Conservation (phyloP, 2,888 invertebrate genomes). For the Agrochola litura region DNA sequence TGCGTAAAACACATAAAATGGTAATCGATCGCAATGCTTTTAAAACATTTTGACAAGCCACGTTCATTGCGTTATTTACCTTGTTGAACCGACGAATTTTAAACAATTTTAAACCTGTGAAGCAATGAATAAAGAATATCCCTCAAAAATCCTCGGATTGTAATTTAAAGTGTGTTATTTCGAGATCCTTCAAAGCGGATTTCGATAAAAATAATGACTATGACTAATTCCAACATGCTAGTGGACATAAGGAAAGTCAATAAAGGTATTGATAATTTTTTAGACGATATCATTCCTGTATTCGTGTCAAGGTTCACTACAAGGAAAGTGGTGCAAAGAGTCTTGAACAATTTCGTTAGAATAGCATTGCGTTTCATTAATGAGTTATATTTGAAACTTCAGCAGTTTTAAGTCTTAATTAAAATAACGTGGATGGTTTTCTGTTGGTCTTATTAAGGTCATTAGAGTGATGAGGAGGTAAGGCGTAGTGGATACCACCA, state of each 20-base stretch:
- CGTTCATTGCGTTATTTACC: too few relatives aligned
- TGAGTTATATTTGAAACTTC: slow-evolving; percentile 29
- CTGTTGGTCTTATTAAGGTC: slow-evolving; percentile 8
- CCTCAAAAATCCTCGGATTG: too few relatives aligned
- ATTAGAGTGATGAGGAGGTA: slow-evolving; percentile 33
- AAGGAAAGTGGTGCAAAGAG: slow-evolving; percentile 37
- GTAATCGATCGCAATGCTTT: too few relatives aligned
- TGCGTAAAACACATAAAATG: too few relatives aligned
- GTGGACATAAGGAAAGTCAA: neutral
- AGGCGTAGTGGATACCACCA: neutral
- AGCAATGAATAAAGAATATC: too few relatives aligned
- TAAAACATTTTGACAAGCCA: too few relatives aligned
- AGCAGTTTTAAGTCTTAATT: slow-evolving; percentile 1
- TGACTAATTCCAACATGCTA: neutral
- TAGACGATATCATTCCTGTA: slow-evolving; percentile 17
- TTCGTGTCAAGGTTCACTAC: slow-evolving; percentile 49
- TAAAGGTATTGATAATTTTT: neutral
- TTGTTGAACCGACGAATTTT: too few relatives aligned
- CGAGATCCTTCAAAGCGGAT: neutral
- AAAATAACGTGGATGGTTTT: slow-evolving; percentile 27
- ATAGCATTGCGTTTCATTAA: slow-evolving; percentile 14
- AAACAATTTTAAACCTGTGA: too few relatives aligned
- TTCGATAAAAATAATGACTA: slow-evolving; percentile 19
- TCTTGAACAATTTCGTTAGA: slow-evolving; percentile 11
- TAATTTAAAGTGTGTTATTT: too few relatives aligned